Base-by-base conservation (phyloP, 2,113 vertebrate species). In the Holacanthus passer region DNA sequence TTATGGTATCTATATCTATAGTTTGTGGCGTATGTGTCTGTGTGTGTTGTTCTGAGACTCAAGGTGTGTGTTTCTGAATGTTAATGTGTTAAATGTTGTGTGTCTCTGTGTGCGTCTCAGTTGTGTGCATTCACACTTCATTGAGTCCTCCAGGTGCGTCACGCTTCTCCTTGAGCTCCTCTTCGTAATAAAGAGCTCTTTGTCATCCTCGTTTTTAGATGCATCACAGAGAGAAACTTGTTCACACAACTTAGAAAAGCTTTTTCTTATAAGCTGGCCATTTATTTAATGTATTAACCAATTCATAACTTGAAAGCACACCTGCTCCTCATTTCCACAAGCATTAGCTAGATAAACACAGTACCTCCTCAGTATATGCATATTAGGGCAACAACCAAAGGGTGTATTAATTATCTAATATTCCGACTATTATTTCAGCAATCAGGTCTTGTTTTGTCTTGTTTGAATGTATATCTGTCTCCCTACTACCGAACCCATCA, bases 61-160 rank as follows among this genome's bases (percentile, higher is more conserved):
- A 29, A 56, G 24, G 2, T 48, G 19, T 31, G 29, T 64, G 50
- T 78, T 59, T 52, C 13, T 83, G 27, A 73, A 58, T 52, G 16
- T 59, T 65, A 41, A 59, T 60, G 24, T 50, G 22, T 62, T 52
- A 11, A 43, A 16, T 59, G n/a, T 17, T 62, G 14, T 77, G 58
- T 22, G 35, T 73, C 35, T 35, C 19, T 63, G 50, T 22, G 35
- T 73, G 52, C 79, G 24, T 58, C 27, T 79, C 50, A 24, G 10
- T 73, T 66, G 14, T 65, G 73, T 11, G 48, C 29, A 17, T 77
- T 78, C 83, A 19, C 29, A 35, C 53, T 70, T 48, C 19, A 35
- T 22, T 69, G 74, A 86, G 62, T 22, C n/a, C 22, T 63, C 37
- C 52, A 81, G 72, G 32, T 86, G 87, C 88, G 71, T 88, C 81